Percentiles rank a stretch among this genome's conserved stretches.
phyloP scores from a whole-genome alignment of 2,113 vertebrate genomes.

The Meles meles region DNA sequence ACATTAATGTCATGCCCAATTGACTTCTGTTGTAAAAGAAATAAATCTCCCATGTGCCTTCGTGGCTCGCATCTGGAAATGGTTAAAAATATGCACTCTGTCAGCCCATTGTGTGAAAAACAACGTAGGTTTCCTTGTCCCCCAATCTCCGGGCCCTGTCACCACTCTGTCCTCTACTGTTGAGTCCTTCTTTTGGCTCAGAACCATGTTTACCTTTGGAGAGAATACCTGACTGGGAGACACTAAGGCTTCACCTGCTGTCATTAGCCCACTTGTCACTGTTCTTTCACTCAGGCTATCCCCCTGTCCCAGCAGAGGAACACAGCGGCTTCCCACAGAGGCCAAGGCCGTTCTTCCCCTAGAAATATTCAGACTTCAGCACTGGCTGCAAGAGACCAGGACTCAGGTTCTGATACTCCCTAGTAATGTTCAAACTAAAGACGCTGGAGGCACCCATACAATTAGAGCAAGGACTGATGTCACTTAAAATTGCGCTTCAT shows the following conservation, averaged over 20 bases:
- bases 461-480: not conserved
- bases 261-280: not conserved
- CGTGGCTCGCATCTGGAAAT: conserved; percentile 74
- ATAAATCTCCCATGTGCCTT: conserved; percentile 73
- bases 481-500: not conserved
- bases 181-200: conserved; percentile 2
- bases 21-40: conserved; percentile 79
- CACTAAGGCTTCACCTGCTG: not conserved
- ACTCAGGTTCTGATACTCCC: not conserved
- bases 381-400: not conserved
- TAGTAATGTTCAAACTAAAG: not conserved
- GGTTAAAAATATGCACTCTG: conserved; percentile 35
- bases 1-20: conserved; percentile 78
- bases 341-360: not conserved
- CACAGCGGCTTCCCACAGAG: not conserved
- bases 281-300: not conserved
- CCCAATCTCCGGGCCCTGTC: not conserved
- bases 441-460: not conserved
- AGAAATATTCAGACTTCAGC: not conserved
- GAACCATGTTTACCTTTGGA: conserved; percentile 47
- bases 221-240: conserved; percentile 42
- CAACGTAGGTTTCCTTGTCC: not conserved
- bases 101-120: conserved; percentile 72
- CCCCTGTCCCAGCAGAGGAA: not conserved
- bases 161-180: conserved; percentile 24